Evolutionary conservation across 37 sponge, comb jelly and placozoan species (phyloP).

Genomic region (Aplysina aerophoba): DNA sequence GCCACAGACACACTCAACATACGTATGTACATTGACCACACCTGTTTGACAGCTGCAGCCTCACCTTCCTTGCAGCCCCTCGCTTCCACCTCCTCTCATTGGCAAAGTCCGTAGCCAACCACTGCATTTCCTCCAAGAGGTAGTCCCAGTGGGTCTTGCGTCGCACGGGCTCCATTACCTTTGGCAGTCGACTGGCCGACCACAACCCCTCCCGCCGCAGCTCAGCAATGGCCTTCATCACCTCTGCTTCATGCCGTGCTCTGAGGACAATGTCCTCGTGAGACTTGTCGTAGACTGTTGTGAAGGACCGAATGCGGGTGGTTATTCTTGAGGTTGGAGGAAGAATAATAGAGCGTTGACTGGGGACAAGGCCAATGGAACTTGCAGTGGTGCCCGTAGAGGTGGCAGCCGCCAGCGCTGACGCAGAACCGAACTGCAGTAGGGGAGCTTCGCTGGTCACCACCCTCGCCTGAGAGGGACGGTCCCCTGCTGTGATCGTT

Average conservation of each 20-base stretch:
- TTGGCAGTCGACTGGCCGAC: slow-evolving; percentile 93
- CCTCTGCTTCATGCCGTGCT: slow-evolving; percentile 89
- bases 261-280: slow-evolving; percentile 93
- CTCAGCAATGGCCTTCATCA: slow-evolving; percentile 86
- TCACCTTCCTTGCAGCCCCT: slow-evolving; percentile 81
- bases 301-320: slow-evolving; percentile 39
- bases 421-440: not conserved
- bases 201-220: slow-evolving; percentile 92
- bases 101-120: slow-evolving; percentile 95
- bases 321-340: slow-evolving; percentile 4
- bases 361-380: not conserved
- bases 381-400: not conserved
- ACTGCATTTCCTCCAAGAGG: slow-evolving; percentile 96
- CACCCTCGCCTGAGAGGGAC: not conserved
- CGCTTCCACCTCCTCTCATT: slow-evolving; percentile 95
- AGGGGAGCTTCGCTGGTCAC: slow-evolving; percentile 13
- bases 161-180: slow-evolving; percentile 83
- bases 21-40: slow-evolving; percentile 2
- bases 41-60: not conserved
- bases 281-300: slow-evolving; percentile 71
- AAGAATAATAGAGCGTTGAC: not conserved
- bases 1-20: slow-evolving; percentile 18
- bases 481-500: not conserved
- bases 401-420: not conserved
- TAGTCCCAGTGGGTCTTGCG: slow-evolving; percentile 92